Evolutionary conservation across 2,113 vertebrate species (phyloP).

Genomic region (Scomber japonicus): DNA sequence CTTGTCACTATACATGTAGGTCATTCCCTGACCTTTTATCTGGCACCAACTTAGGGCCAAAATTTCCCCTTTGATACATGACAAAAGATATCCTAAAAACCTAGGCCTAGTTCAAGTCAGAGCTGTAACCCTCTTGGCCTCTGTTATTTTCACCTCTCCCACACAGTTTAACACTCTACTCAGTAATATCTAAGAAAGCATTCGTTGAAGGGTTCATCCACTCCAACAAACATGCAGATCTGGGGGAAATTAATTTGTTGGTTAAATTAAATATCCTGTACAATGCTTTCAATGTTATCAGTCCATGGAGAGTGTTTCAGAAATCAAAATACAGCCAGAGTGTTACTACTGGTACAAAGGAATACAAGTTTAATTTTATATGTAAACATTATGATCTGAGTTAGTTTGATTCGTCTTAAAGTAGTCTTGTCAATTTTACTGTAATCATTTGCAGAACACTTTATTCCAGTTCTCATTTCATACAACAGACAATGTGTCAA

Average conservation of each 20-base stretch:
- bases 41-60: not conserved
- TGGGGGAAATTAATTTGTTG: not conserved
- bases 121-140: conserved; percentile 14
- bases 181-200: conserved; percentile 15
- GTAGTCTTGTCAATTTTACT: not conserved
- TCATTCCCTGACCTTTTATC: not conserved
- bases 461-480: conserved; percentile 20
- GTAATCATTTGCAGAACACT: conserved; percentile 15
- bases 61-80: too few relatives aligned
- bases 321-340: too few relatives aligned
- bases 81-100: not conserved
- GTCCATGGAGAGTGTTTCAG: too few relatives aligned
- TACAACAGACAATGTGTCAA: not conserved
- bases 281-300: too few relatives aligned
- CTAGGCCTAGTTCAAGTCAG: conserved; percentile 10
- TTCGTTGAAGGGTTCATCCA: not conserved
- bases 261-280: not conserved
- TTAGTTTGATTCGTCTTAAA: too few relatives aligned
- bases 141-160: conserved; percentile 47
- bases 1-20: not conserved
- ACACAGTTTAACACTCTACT: conserved; percentile 11
- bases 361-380: too few relatives aligned
- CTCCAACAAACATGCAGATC: not conserved
- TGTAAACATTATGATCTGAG: too few relatives aligned
- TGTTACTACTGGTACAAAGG: too few relatives aligned